Conservation (phyloP, 1,140 invertebrate species). For the Stenopsyche tienmushanensis region DNA sequence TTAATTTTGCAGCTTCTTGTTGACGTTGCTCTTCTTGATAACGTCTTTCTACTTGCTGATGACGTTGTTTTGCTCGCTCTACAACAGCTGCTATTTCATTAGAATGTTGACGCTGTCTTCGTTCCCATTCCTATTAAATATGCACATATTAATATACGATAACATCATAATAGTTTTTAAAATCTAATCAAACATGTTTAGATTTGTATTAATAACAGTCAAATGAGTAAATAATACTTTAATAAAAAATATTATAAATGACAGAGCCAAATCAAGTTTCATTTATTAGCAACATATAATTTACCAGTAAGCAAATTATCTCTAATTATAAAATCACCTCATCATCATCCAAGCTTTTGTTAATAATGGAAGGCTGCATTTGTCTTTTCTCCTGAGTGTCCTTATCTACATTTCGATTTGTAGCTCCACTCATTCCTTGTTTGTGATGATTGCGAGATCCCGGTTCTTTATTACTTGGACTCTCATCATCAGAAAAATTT, state of each 20-base stretch:
- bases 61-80: slow-evolving; percentile 72
- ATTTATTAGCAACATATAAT: too few relatives aligned
- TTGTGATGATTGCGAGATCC: slow-evolving; percentile 58
- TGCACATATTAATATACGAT: slow-evolving; percentile 1
- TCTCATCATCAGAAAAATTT: slow-evolving; percentile 91
- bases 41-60: slow-evolving; percentile 80
- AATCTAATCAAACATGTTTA: too few relatives aligned
- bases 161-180: background rate
- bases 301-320: background rate
- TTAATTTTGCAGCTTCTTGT: slow-evolving; percentile 40
- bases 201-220: too few relatives aligned
- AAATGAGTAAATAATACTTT: background rate
- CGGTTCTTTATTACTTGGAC: slow-evolving; percentile 42
- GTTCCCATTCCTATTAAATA: slow-evolving; percentile 26
- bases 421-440: background rate
- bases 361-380: slow-evolving; percentile 7
- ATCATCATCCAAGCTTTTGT: slow-evolving; percentile 33
- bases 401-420: slow-evolving; percentile 8
- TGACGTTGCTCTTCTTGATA: slow-evolving; percentile 61
- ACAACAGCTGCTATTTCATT: slow-evolving; percentile 65
- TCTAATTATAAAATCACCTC: slow-evolving; percentile 23
- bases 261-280: background rate
- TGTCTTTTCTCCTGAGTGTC: slow-evolving; percentile 7
- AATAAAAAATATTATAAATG: background rate
- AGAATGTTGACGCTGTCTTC: slow-evolving; percentile 25